phyloP scores from a whole-genome alignment of 2,888 invertebrate species.

The Rotaria macrura region DNA sequence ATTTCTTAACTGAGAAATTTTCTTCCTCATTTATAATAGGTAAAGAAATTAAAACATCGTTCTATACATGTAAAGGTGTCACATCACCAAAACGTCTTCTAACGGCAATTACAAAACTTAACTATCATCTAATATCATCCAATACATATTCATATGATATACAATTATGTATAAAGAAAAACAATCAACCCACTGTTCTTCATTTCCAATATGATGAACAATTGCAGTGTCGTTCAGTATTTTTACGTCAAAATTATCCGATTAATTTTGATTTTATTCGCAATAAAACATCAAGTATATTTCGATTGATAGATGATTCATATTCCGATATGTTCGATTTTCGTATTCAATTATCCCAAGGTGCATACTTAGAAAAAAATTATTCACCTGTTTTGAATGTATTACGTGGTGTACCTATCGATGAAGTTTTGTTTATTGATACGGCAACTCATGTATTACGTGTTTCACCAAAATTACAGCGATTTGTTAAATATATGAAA shows the following conservation, averaged over 20 bases:
- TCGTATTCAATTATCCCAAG: background rate
- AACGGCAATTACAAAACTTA: background rate
- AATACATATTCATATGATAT: background rate
- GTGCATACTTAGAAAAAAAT: background rate
- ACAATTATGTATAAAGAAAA: background rate
- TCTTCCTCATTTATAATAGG: background rate
- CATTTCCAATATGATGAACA: background rate
- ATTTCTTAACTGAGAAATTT: background rate
- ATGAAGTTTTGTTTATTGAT: background rate
- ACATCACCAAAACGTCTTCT: background rate
- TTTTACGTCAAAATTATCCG: background rate
- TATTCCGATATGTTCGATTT: background rate
- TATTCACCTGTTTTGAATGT: background rate
- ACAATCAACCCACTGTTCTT: background rate
- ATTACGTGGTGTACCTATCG: background rate
- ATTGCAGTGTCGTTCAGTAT: background rate
- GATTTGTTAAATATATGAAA: background rate
- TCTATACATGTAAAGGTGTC: background rate
- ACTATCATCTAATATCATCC: background rate
- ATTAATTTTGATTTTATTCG: background rate
- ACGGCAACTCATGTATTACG: background rate
- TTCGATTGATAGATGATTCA: background rate
- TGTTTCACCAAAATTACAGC: background rate
- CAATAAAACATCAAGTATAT: background rate
- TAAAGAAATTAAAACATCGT: background rate